Evolutionary conservation across 2,797 vertebrate species (phyloP).

Genomic region (Anguilla pacifica): DNA sequence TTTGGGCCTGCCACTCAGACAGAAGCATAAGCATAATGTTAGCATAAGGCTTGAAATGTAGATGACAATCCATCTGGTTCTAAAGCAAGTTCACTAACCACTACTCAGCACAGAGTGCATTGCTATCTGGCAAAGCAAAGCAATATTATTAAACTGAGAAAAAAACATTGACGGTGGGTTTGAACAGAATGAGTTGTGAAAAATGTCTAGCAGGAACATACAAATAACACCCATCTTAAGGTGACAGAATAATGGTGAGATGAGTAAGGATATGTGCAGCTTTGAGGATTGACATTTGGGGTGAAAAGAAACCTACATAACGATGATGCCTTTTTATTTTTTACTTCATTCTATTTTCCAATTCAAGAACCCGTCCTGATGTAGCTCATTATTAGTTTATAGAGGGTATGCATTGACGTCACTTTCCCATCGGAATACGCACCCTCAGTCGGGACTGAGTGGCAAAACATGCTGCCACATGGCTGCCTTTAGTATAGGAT

Average conservation of each 20-base stretch:
- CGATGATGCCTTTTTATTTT: neutral
- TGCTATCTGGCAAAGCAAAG: conserved; percentile 1
- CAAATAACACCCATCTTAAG: conserved; percentile 3
- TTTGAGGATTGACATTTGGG: neutral
- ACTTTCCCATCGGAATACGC: too few relatives aligned
- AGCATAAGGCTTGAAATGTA: neutral
- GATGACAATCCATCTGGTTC: neutral
- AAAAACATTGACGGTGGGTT: neutral
- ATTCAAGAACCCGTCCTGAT: neutral
- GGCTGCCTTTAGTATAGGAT: too few relatives aligned
- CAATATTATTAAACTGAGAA: neutral
- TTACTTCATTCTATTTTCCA: neutral
- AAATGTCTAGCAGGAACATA: conserved; percentile 5
- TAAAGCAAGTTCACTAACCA: neutral
- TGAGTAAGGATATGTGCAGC: neutral
- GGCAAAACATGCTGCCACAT: too few relatives aligned
- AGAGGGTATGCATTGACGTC: too few relatives aligned
- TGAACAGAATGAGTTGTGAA: neutral
- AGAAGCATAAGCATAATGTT: neutral
- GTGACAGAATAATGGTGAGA: neutral
- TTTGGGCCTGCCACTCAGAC: neutral
- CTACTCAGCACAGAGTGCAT: neutral
- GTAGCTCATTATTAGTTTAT: neutral
- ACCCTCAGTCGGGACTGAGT: too few relatives aligned
- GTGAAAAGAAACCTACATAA: neutral